Evolutionary conservation across 2,797 vertebrate species (phyloP), one percentile per base, ranked within the genome.

Genomic region (Melanitta fusca): DNA sequence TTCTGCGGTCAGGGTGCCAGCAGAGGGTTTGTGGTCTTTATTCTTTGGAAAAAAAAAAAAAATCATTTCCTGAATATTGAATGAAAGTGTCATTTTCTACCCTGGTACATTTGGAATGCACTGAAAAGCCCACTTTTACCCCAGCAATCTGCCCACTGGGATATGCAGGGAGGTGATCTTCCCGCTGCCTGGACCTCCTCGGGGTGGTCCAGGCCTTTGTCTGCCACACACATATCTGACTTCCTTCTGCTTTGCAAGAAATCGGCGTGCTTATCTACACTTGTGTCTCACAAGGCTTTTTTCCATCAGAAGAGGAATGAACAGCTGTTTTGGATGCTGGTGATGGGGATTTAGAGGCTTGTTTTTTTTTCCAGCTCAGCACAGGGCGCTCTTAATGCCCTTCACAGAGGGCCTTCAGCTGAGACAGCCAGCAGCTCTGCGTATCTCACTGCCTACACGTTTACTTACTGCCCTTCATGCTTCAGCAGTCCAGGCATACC

Each of bases 111-210:
- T 17, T 27, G 39, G 7, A 3, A 0, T n/a, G 32, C 22, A 17
- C 5, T n/a, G 36, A 88, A 84, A 83, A 94, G 2, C 24, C 58
- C 9, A 13, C 57, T 86, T 84, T 0, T 0, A 14, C 4, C 13
- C 17, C 73, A 75, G 8, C 1, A 0, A 15, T 27, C 25, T 66
- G 16, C 64, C 71, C 1, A 0, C 18, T 19, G 27, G 11, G 56
- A 58, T 0, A 2, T 7, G 2, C 28, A 22, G 56, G 22, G 34
- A 62, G 21, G 3, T 77, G n/a, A 15, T 78, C 57, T 85, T 24
- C 45, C 24, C 3, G 24, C 49, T 49, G 49, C 24, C 43, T 45
- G 43, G 43, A 9, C 43, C 51, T 91, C 27, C 34, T 36, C 36
- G 80, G 3, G 36, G 47, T 49, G 28, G 9, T 49, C 62, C n/a